Base-by-base conservation (phyloP, 2,113 vertebrate genomes). In the Muscicapa adusta region DNA sequence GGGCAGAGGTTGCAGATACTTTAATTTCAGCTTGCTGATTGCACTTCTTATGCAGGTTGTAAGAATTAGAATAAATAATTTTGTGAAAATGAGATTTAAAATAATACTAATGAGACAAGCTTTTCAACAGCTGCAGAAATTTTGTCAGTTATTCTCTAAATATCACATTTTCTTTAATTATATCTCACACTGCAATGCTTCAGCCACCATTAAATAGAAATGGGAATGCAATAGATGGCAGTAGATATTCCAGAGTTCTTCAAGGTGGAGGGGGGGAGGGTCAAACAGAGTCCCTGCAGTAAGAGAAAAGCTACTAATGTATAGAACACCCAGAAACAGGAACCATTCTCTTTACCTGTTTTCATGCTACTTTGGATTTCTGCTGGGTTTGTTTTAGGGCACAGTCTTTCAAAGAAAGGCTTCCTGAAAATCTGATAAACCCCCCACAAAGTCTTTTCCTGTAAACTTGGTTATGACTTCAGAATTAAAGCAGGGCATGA, bases 11-110 rank as follows among this genome's bases (percentile, higher is more conserved):
- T 88, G 76, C 51, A 87, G 68, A 96, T 96, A 75, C 72, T 96
- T 97, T 96, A 80, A 96, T 95, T 97, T 97, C 85, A 94, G 61
- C 38, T 96, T 91, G 60, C 90, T 97, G 96, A 95, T 96, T 96
- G 92, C 25, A 91, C 76, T 94, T 88, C 51, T 86, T 92, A 88
- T 61, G 36, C 84, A 97, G 89, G 96, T 88, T 45, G 89, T 77
- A 45, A 92, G 71, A 53, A 90, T 93, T 88, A 91, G 87, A 96
- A 94, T 58, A 92, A 96, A 96, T 65, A 1, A 79, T 85, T 94
- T 93, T 86, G 48, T 96, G 85, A 97, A 97, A 96, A 97, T 89
- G 61, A 96, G 90, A 91, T 92, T 93, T 88, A 72, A 93, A 85
- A 78, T 48, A 88, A 96, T 95, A 95, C 71, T 63, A 96, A 93